These are phyloP conservation scores for Myiozetetes cayanensis DNA, from an alignment of 2,113 vertebrate genomes.

Conservation along the genomic window DNA sequence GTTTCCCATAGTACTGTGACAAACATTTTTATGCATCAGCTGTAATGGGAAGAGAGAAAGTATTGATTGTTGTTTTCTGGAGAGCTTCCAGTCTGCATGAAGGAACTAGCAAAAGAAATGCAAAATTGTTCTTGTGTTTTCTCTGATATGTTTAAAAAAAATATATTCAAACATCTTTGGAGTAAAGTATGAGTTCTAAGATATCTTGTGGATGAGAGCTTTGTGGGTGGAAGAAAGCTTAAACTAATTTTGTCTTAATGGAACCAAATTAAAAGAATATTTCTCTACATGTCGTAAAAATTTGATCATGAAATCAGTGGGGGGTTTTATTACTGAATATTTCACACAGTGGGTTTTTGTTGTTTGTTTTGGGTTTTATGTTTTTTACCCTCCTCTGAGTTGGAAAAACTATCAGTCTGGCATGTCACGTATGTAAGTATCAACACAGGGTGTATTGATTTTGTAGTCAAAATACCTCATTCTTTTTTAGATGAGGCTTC, in stretches of 20 bases:
- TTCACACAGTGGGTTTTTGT: not conserved
- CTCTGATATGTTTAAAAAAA: accelerated
- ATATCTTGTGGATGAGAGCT: not conserved
- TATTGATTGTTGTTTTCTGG: not conserved
- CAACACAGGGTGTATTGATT: accelerated
- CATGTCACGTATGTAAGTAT: not conserved
- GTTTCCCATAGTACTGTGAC: not conserved
- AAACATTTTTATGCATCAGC: not conserved
- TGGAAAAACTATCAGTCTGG: not conserved
- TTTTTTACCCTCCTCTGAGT: not conserved
- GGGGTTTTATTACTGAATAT: not conserved
- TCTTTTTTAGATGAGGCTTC: not conserved
- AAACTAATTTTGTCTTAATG: not conserved
- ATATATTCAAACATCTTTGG: not conserved
- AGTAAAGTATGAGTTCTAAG: not conserved
- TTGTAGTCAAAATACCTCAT: not conserved
- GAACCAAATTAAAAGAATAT: not conserved
- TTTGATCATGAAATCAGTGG: not conserved
- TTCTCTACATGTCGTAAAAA: not conserved
- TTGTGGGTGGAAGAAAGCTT: not conserved
- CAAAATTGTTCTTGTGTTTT: not conserved
- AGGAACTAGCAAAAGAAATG: not conserved
- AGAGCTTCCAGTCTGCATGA: not conserved
- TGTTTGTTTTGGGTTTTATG: not conserved
- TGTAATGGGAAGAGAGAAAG: not conserved